Evolutionary conservation across 2,888 invertebrate genomes (phyloP).

Genomic region (Drosophila buzzatii): DNA sequence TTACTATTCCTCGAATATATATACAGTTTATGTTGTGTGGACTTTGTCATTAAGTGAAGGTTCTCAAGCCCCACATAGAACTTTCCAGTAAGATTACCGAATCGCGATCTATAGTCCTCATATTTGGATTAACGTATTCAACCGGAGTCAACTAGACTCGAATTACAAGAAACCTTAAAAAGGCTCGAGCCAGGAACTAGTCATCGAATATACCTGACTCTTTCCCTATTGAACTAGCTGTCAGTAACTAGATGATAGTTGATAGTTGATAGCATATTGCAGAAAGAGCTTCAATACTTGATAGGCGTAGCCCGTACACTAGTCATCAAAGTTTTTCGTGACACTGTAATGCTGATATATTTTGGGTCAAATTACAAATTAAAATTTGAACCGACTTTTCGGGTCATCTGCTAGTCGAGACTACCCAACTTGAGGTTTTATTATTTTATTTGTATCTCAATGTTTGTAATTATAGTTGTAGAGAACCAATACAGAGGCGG

Average conservation of each 20-base stretch:
- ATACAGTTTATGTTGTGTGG: neutral
- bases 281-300: neutral
- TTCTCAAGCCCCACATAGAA: neutral
- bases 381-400: neutral
- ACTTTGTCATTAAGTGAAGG: neutral
- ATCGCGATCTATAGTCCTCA: too few relatives aligned
- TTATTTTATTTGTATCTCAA: neutral
- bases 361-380: too few relatives aligned
- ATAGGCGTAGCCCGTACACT: neutral
- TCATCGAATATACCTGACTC: neutral
- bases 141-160: neutral
- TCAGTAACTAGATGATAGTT: too few relatives aligned
- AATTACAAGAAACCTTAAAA: neutral
- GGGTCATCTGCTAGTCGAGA: constrained; percentile 9
- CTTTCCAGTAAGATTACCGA: neutral
- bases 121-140: too few relatives aligned
- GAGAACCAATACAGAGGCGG: constrained; percentile 31
- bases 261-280: too few relatives aligned
- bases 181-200: neutral
- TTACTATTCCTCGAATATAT: neutral
- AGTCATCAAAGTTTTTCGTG: neutral
- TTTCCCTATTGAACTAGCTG: neutral
- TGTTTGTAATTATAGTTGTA: neutral
- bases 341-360: neutral
- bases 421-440: neutral